Evolutionary conservation across 1,140 invertebrate species (phyloP).

Genomic region (Eriosoma lanigerum): DNA sequence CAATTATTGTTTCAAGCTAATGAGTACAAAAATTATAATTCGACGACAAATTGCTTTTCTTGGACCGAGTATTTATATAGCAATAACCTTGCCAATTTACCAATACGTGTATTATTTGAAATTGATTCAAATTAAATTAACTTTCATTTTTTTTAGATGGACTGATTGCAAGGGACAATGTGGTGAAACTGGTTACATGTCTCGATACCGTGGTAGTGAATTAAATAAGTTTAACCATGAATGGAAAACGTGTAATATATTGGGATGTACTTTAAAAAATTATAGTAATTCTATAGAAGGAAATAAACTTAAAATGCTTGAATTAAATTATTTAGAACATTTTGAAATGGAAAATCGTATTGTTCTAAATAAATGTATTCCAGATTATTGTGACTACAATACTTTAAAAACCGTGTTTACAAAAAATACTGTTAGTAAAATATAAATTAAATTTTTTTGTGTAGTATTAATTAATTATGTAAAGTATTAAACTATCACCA

Average conservation of each 20-base stretch:
- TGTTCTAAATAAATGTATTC: neutral
- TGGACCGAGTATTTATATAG: neutral
- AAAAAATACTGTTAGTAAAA: conserved; percentile 8
- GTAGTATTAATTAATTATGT: too few relatives aligned
- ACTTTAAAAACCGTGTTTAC: neutral
- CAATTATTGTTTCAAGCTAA: neutral
- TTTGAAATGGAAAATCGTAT: neutral
- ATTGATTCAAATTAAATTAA: neutral
- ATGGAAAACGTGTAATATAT: conserved; percentile 31
- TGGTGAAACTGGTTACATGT: conserved; percentile 15
- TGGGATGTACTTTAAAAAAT: neutral
- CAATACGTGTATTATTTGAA: too few relatives aligned
- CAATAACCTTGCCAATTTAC: too few relatives aligned
- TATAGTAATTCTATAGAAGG: neutral
- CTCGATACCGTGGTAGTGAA: neutral
- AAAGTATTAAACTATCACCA: too few relatives aligned
- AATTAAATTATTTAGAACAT: neutral
- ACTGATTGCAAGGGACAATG: conserved; percentile 4
- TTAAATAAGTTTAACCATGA: conserved; percentile 6
- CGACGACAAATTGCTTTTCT: neutral
- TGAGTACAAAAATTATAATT: neutral
- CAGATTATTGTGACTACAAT: neutral
- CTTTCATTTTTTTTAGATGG: neutral
- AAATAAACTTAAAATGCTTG: neutral
- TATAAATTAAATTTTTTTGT: too few relatives aligned